Evolutionary conservation across 2,888 invertebrate species (phyloP).

Genomic region (Drosophila nr. perissopoda): DNA sequence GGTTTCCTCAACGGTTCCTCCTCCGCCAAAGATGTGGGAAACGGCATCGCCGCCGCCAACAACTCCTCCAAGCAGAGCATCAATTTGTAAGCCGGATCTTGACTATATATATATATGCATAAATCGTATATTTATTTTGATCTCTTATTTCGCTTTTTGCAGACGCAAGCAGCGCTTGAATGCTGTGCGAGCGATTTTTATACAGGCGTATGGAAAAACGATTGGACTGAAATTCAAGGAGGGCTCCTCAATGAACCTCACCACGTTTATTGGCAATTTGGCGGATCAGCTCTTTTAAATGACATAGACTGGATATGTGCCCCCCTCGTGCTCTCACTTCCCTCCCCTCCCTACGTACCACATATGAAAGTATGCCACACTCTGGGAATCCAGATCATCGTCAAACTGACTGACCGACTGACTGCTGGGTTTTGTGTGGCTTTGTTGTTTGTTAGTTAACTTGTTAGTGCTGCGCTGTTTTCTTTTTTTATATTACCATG

Average conservation of each 20-base stretch:
- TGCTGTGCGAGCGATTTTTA: slow-evolving; percentile 81
- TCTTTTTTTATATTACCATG: slow-evolving; percentile 39
- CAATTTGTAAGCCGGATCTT: slow-evolving; percentile 53
- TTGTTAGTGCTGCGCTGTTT: slow-evolving; percentile 51
- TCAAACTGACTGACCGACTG: slow-evolving; percentile 27
- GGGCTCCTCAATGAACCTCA: slow-evolving; percentile 80
- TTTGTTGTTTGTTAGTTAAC: slow-evolving; percentile 62
- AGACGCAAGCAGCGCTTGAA: slow-evolving; percentile 82
- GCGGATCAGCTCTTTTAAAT: slow-evolving; percentile 76
- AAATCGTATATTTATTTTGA: neutral
- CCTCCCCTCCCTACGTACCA: neutral
- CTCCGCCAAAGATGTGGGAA: slow-evolving; percentile 60
- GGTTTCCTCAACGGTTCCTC: slow-evolving; percentile 78
- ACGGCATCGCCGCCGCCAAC: slow-evolving; percentile 33
- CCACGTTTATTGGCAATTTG: slow-evolving; percentile 79
- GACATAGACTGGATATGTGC: slow-evolving; percentile 13
- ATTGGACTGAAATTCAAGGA: slow-evolving; percentile 83
- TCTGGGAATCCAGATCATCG: neutral
- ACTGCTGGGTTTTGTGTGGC: slow-evolving; percentile 56
- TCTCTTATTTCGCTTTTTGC: neutral
- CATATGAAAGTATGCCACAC: slow-evolving; percentile 43
- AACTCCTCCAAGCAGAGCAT: slow-evolving; percentile 58
- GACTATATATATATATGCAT: neutral
- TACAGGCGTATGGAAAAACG: slow-evolving; percentile 81
- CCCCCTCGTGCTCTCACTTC: too few species aligned